Percentiles rank a stretch among this genome's conserved stretches.
Evolutionary conservation across 2,888 invertebrate genomes (phyloP).

Genomic region (Hirtodrosophila duncani): DNA sequence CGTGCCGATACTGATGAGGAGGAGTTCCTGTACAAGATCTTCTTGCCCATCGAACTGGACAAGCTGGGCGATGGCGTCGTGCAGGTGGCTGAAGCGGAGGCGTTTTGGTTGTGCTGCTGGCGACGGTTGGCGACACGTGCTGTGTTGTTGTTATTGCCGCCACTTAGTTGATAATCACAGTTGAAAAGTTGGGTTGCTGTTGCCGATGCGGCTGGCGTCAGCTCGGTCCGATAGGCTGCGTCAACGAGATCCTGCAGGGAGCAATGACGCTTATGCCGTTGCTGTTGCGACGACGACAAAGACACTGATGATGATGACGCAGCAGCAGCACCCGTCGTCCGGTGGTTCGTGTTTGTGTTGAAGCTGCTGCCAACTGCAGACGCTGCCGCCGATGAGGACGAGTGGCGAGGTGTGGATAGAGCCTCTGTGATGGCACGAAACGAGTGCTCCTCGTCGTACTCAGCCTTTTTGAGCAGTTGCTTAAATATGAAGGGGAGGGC

Average conservation of each 20-base stretch:
- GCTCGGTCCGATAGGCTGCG: constrained; percentile 75
- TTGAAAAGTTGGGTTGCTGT: constrained; percentile 67
- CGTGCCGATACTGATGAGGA: constrained; percentile 76
- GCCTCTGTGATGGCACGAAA: constrained; percentile 70
- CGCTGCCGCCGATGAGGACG: constrained; percentile 55
- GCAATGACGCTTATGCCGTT: constrained; percentile 80
- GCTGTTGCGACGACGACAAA: too few relatives aligned
- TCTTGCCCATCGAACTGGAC: constrained; percentile 63
- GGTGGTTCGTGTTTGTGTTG: constrained; percentile 31
- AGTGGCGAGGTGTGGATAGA: too few relatives aligned
- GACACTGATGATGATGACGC: too few relatives aligned
- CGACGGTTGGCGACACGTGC: constrained; percentile 56
- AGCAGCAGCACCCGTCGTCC: constrained; percentile 23
- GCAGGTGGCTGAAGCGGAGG: constrained; percentile 4
- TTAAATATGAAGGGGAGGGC: too few relatives aligned
- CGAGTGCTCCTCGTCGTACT: constrained; percentile 83
- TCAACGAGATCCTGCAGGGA: constrained; percentile 82
- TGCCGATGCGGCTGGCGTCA: constrained; percentile 43
- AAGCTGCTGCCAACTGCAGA: constrained; percentile 34
- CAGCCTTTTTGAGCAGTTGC: constrained; percentile 88
- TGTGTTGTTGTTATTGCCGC: constrained; percentile 26
- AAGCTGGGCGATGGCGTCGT: constrained; percentile 10
- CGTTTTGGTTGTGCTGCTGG: constrained; percentile 58
- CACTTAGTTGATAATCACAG: constrained; percentile 71
- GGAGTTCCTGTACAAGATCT: constrained; percentile 37